Evolutionary conservation across 2,113 vertebrate genomes (phyloP).

Genomic region (Hypomesus transpacificus): DNA sequence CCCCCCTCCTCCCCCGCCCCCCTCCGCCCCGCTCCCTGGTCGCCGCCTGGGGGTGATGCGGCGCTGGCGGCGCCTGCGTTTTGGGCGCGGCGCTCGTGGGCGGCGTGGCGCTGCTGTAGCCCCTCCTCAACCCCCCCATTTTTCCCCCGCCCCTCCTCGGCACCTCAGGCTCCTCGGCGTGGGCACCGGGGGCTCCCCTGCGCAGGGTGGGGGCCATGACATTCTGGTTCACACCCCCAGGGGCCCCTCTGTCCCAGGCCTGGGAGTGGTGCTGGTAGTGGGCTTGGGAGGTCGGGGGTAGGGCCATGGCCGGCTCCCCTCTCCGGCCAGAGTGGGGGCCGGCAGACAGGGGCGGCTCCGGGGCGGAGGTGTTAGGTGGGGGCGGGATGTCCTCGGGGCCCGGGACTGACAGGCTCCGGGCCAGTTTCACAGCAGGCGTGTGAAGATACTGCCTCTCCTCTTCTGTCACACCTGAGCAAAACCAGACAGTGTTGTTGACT

Average conservation of each 20-base stretch:
- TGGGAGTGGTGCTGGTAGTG: slow-evolving; percentile 67
- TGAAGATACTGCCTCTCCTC: slow-evolving; percentile 85
- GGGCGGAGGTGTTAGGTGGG: slow-evolving; percentile 85
- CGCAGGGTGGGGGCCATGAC: slow-evolving; percentile 61
- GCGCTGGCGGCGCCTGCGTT: slow-evolving; percentile 50
- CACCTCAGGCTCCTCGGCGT: slow-evolving; percentile 59
- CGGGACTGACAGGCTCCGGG: slow-evolving; percentile 87
- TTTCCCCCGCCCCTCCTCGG: slow-evolving; percentile 69
- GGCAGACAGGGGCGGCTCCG: slow-evolving; percentile 83
- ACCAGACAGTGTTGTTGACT: neutral
- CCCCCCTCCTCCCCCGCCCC: slow-evolving; percentile 38
- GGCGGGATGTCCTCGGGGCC: slow-evolving; percentile 89
- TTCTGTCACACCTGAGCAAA: slow-evolving; percentile 77
- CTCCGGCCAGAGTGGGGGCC: slow-evolving; percentile 69
- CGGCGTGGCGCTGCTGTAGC: slow-evolving; percentile 73
- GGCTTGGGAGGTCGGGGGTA: slow-evolving; percentile 58
- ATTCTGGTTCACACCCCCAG: slow-evolving; percentile 55
- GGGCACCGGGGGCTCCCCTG: slow-evolving; percentile 6
- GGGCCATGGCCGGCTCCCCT: slow-evolving; percentile 62
- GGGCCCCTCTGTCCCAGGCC: slow-evolving; percentile 60
- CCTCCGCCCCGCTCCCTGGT: slow-evolving; percentile 52
- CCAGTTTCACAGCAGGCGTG: slow-evolving; percentile 85
- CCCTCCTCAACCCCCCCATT: slow-evolving; percentile 70
- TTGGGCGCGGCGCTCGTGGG: slow-evolving; percentile 69
- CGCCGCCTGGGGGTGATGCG: slow-evolving; percentile 44